These are phyloP conservation scores for Gymnodraco acuticeps DNA, from an alignment of 2,797 vertebrate genomes.

Conservation along the genomic window DNA sequence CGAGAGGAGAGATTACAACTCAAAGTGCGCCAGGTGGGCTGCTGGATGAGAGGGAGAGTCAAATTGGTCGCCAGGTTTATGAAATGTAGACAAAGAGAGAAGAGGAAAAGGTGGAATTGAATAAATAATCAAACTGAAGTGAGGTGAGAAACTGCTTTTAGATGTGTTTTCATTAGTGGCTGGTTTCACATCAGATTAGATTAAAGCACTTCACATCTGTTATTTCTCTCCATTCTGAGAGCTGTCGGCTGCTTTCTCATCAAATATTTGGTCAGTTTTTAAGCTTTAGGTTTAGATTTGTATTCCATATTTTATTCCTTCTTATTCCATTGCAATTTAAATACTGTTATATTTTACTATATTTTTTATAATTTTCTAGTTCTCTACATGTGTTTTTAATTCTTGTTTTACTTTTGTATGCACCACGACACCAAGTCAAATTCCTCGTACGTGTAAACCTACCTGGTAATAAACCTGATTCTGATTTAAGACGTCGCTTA, in stretches of 20 bases:
- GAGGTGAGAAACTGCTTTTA: conserved; percentile 9
- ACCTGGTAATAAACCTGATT: too few species aligned
- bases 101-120: conserved; percentile 14
- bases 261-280: conserved; percentile 18
- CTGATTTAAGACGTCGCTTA: too few species aligned
- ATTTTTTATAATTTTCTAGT: too few species aligned
- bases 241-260: not conserved
- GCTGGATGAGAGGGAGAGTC: conserved; percentile 23
- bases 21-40: conserved; percentile 68
- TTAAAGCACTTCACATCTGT: not conserved
- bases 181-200: not conserved
- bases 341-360: too few species aligned
- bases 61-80: conserved; percentile 36
- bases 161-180: not conserved
- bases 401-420: too few species aligned
- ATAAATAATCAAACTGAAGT: conserved; percentile 30
- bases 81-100: conserved; percentile 27
- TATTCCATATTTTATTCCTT: too few species aligned
- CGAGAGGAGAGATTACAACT: conserved; percentile 66
- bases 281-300: not conserved
- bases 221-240: not conserved
- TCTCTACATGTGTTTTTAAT: too few species aligned
- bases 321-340: too few species aligned
- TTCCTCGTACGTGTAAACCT: too few species aligned
- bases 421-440: too few species aligned